Conservation (phyloP, 2,888 invertebrate species). For the Didymodactylos carnosus region DNA sequence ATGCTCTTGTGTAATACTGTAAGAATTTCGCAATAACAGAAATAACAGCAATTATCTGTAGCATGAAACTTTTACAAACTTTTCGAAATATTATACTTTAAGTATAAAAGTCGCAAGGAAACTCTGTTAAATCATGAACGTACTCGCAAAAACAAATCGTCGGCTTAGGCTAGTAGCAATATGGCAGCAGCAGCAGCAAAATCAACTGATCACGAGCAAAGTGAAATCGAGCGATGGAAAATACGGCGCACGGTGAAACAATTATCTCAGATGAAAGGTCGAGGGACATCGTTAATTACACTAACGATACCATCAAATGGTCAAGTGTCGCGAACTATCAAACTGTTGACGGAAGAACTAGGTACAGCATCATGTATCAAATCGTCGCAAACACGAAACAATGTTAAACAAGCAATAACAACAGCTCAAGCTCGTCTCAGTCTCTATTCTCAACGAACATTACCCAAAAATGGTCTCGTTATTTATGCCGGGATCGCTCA, state of each 20-base stretch:
- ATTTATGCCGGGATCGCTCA: constrained; percentile 94
- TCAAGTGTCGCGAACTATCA: constrained; percentile 96
- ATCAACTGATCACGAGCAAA: background rate
- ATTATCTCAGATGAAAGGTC: constrained; percentile 39
- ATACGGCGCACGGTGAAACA: background rate
- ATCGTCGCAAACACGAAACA: constrained; percentile 88
- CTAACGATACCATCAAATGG: constrained; percentile 98
- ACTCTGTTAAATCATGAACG: too few species aligned
- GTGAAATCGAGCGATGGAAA: background rate
- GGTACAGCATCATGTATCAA: constrained; percentile 99
- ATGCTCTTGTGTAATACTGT: too few species aligned
- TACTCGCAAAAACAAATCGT: too few species aligned
- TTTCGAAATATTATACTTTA: too few species aligned
- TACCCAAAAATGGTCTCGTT: constrained; percentile 93
- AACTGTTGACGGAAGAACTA: constrained; percentile 99
- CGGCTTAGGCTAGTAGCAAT: too few species aligned
- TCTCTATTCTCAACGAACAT: constrained; percentile 74
- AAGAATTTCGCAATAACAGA: too few species aligned
- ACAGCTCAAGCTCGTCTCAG: constrained; percentile 97
- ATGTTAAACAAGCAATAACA: constrained; percentile 94
- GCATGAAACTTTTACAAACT: too few species aligned
- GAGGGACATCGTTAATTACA: constrained; percentile 99
- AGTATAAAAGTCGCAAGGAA: too few species aligned
- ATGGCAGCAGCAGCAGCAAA: too few species aligned
- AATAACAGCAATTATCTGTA: too few species aligned